Evolutionary conservation across 2,797 vertebrate species (phyloP).

Genomic region (Sphaeramia orbicularis): DNA sequence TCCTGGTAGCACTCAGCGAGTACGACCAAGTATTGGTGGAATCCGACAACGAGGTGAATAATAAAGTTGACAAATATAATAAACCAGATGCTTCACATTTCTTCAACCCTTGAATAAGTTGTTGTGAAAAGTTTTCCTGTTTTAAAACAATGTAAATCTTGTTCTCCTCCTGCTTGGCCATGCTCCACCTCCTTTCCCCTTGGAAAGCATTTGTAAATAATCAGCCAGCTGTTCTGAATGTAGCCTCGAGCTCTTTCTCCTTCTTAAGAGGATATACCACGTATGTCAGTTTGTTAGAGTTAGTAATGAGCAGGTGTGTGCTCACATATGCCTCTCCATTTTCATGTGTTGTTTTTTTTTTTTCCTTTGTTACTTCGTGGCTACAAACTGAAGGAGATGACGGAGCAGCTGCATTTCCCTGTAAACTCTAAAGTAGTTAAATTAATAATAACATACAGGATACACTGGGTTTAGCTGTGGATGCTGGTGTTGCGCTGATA

Average conservation of each 20-base stretch:
- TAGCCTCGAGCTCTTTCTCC: constrained; percentile 20
- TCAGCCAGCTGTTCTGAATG: constrained; percentile 76
- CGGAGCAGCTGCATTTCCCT: constrained; percentile 26
- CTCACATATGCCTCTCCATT: constrained; percentile 15
- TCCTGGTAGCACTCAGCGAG: constrained; percentile 96
- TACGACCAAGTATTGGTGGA: constrained; percentile 97
- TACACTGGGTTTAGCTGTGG: constrained; percentile 9
- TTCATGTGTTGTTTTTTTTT: constrained; percentile 1
- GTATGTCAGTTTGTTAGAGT: constrained; percentile 43
- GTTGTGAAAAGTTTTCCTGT: constrained; percentile 20
- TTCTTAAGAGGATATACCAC: constrained; percentile 33
- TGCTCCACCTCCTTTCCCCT: constrained; percentile 43
- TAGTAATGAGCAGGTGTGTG: constrained; percentile 59
- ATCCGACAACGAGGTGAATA: constrained; percentile 94
- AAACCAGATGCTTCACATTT: background rate
- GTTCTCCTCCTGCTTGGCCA: constrained; percentile 14
- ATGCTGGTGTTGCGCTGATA: background rate
- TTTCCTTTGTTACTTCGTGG: background rate
- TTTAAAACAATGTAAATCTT: constrained; percentile 72
- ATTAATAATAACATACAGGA: constrained; percentile 6
- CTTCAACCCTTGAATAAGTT: background rate
- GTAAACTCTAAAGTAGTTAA: background rate
- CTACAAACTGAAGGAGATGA: constrained; percentile 9
- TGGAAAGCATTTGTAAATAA: constrained; percentile 81
- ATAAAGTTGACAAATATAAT: background rate